Evolutionary conservation across 2,797 vertebrate genomes (phyloP).

Genomic region (Anabacerthia variegaticeps): DNA sequence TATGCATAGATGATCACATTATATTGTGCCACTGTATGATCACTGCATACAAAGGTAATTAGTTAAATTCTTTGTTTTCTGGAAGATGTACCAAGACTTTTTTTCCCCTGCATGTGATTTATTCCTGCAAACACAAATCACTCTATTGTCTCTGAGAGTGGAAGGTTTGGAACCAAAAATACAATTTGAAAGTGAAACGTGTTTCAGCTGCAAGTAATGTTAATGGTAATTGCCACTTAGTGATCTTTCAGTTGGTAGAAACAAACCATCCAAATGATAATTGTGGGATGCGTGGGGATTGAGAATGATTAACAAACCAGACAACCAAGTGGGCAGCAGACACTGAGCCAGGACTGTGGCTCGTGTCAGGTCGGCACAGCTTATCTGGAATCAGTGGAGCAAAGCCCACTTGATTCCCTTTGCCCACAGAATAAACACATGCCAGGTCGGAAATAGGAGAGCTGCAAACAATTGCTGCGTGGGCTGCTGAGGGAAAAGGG

Average conservation of each 20-base stretch:
- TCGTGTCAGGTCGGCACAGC: not conserved
- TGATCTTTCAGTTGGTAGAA: conserved; percentile 24
- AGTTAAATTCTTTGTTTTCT: not conserved
- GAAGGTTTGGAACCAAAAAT: conserved; percentile 17
- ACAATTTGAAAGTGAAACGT: not conserved
- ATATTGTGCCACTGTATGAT: not conserved
- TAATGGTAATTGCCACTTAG: conserved; percentile 32
- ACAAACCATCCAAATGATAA: conserved; percentile 48
- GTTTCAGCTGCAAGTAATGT: conserved; percentile 12
- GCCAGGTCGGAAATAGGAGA: not conserved
- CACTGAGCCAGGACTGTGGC: not conserved
- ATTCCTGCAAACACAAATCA: not conserved
- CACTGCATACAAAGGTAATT: not conserved
- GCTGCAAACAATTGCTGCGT: not conserved
- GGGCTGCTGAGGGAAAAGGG: not conserved
- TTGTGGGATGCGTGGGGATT: conserved; percentile 38
- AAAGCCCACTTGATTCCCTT: not conserved
- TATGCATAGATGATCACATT: not conserved
- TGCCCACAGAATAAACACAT: not conserved
- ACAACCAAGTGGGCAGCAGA: not conserved
- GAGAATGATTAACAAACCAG: conserved; percentile 18
- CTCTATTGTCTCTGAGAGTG: not conserved
- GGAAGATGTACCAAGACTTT: not conserved
- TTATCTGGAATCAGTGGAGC: not conserved
- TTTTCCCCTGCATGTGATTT: not conserved